Evolutionary conservation across 2,113 vertebrate species (phyloP).

Genomic region (Planiliza haematocheilus): DNA sequence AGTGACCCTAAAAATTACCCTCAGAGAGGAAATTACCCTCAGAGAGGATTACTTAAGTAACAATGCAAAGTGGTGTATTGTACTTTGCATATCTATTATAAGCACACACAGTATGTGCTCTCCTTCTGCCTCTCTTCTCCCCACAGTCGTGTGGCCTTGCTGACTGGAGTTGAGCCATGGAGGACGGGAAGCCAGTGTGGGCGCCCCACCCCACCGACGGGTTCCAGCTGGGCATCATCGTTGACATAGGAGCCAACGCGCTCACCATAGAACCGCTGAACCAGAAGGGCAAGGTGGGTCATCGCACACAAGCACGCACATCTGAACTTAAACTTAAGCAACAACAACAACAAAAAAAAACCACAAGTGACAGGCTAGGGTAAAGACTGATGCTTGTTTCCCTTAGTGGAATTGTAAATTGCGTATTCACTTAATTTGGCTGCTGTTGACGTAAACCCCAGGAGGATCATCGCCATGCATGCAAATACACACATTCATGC

Average conservation of each 20-base stretch:
- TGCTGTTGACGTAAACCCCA: neutral
- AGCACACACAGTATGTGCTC: neutral
- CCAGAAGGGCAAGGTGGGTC: slow-evolving; percentile 93
- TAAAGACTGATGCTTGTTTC: neutral
- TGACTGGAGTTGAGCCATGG: slow-evolving; percentile 85
- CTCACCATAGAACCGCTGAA: slow-evolving; percentile 94
- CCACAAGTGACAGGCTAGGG: neutral
- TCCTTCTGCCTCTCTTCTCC: neutral
- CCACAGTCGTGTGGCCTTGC: slow-evolving; percentile 63
- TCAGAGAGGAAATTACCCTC: neutral
- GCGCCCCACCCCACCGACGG: slow-evolving; percentile 96
- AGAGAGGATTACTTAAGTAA: neutral
- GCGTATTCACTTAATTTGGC: neutral
- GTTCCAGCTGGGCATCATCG: slow-evolving; percentile 96
- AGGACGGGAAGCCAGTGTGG: slow-evolving; percentile 99
- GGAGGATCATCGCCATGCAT: neutral
- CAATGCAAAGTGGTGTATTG: slow-evolving; percentile 36
- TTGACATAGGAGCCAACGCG: slow-evolving; percentile 94
- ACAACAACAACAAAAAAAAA: no score
- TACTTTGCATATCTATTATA: slow-evolving; percentile 49
- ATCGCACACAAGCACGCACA: neutral
- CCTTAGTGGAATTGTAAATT: neutral
- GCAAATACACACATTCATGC: no score
- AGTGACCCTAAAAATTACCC: neutral
- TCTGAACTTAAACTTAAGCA: no score